These are phyloP conservation scores for Lepus europaeus DNA, from an alignment of 2,113 vertebrate species.

Conservation along the genomic window DNA sequence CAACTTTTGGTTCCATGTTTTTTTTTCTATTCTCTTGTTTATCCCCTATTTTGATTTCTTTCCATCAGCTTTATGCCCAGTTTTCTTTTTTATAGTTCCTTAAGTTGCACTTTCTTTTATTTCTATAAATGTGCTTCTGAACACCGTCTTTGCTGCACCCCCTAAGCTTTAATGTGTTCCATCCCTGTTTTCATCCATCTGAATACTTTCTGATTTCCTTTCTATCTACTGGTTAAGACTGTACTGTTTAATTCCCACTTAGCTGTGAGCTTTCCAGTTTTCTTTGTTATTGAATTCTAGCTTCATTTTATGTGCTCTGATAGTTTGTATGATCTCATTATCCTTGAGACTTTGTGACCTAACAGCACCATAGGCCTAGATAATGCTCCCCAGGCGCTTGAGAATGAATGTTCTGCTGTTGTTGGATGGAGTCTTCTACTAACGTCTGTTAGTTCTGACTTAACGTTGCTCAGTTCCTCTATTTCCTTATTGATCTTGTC, in stretches of 20 bases:
- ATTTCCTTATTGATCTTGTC: neutral
- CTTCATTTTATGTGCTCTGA: neutral
- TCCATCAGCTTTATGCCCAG: too few species aligned
- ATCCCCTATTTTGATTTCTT: too few species aligned
- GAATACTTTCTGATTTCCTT: neutral
- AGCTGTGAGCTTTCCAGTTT: too few species aligned
- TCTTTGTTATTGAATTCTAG: neutral
- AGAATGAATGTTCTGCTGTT: neutral
- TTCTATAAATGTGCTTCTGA: too few species aligned
- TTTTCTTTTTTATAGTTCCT: too few species aligned
- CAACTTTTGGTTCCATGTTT: too few species aligned
- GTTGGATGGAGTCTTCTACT: neutral
- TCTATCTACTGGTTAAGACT: neutral
- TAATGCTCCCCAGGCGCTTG: neutral
- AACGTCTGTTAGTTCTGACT: neutral
- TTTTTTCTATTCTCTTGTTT: too few species aligned
- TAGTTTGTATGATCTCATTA: neutral
- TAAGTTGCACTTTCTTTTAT: too few species aligned
- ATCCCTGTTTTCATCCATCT: too few species aligned
- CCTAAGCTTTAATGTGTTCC: too few species aligned
- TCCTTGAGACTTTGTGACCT: neutral
- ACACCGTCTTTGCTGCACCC: too few species aligned
- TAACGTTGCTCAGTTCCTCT: neutral
- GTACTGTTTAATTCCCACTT: neutral
- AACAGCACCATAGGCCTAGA: too few species aligned